Base-by-base conservation (phyloP, 2,888 invertebrate genomes). In the Scaptomyza cyrtandrae region DNA sequence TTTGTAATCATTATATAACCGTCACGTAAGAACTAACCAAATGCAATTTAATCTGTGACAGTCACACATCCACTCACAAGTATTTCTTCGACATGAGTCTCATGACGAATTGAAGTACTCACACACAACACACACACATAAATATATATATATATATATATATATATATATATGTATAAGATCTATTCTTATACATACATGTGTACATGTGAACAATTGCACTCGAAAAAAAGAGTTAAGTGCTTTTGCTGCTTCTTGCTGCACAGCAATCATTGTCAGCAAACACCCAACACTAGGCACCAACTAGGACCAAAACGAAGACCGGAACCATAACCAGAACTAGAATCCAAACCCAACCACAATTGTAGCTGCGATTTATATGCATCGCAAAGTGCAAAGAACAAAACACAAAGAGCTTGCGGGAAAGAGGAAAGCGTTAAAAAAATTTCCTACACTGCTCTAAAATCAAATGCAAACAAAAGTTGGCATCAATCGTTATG, bases 401-500 rank as follows among this genome's bases (percentile, higher is more conserved):
- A 59, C 49, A 63, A 71, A 80, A 68, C 60, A 66, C 59, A 49
- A 48, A 39, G 39, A 14, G 35, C 6, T 35, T 37, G 37, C 5
- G 37, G 37, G 39, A 14, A 9, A 44, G 10, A 9, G 10, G 6
- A n/a, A 59, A 71, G 58, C 52, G 35, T 24, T 45, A 49, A 45
- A 44, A 45, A 24, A 37, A 45, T 62, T 53, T 53, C 9, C 9
- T 11, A 16, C 37, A 35, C 41, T 45, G 63, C 57, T 74, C 65
- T 66, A 80, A 80, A 88, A 83, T 80, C 83, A 83, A 86, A 88
- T 83, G 86, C 86, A 88, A 88, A 77, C 86, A 83, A 78, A 86
- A 72, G 86, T 83, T 88, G 83, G 83, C 84, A 86, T 83, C 88
- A 82, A 83, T 86, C 88, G 75, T 65, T 67, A 77, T 79, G 77